phyloP scores from a whole-genome alignment of 1,140 invertebrate genomes.

The Phortica variegata region DNA sequence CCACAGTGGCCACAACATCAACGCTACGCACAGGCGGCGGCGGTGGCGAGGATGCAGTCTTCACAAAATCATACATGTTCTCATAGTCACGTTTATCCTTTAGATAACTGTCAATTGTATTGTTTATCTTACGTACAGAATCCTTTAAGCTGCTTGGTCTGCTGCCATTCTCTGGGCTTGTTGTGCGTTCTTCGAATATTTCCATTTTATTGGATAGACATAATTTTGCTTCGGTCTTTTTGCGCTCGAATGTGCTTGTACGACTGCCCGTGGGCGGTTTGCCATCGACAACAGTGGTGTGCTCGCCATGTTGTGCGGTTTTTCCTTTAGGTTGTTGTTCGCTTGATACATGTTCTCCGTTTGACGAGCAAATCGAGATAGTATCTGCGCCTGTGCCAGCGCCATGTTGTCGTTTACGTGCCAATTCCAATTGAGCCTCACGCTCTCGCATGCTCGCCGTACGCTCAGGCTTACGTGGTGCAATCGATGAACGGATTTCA shows the following conservation, averaged over 20 bases:
- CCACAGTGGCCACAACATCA: slow-evolving; percentile 32
- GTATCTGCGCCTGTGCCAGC: slow-evolving; percentile 45
- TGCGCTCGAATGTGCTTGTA: slow-evolving; percentile 46
- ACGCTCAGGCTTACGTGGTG: slow-evolving; percentile 75
- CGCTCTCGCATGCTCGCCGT: slow-evolving; percentile 79
- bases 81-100: slow-evolving; percentile 56
- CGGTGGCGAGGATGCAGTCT: slow-evolving; percentile 36
- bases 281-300: slow-evolving; percentile 20
- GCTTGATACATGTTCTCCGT: slow-evolving; percentile 48
- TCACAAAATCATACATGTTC: slow-evolving; percentile 54
- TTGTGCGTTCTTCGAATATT: slow-evolving; percentile 43
- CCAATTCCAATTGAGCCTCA: slow-evolving; percentile 65
- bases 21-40: slow-evolving; percentile 34
- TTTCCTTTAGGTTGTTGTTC: slow-evolving; percentile 27
- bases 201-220: slow-evolving; percentile 49
- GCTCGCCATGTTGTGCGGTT: slow-evolving; percentile 12
- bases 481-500: slow-evolving; percentile 74
- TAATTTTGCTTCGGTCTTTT: slow-evolving; percentile 43
- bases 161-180: neutral
- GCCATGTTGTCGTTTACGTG: slow-evolving; percentile 56
- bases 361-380: slow-evolving; percentile 58
- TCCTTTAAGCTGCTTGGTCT: slow-evolving; percentile 52
- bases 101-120: slow-evolving; percentile 54
- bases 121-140: slow-evolving; percentile 55
- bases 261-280: slow-evolving; percentile 25